Base-by-base conservation (phyloP, 2,888 invertebrate species). In the Nebria brevicollis region DNA sequence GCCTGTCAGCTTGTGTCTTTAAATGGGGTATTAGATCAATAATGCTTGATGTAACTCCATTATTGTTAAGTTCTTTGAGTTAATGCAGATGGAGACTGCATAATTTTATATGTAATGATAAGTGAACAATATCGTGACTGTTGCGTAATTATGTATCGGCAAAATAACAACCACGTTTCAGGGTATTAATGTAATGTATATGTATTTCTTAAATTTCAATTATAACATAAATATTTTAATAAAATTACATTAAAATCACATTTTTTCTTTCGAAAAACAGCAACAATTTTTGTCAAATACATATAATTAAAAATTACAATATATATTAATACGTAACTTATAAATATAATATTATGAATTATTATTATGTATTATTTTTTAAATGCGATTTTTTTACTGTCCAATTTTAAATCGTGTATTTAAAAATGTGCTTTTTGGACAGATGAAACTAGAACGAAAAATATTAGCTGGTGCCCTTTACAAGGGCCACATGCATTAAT, bases 161-260 rank as follows among this genome's bases (percentile, higher is more conserved):
- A n/a, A 34, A n/a, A 73, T 41, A 73, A 41, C 5, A 73, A 41
- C 0, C 13, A 42, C 41, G 8, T 41, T 34, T 73, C 73, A 73
- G 13, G 26, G 75, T 80, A 80, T 80, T 80, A 70, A 75, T 80
- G 54, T 34, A 34, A 34, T 34, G 54, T 79, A 79, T 66, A 66
- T 80, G 68, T 75, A 75, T 66, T 75, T 70, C 70, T 70, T 75
- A 75, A 80, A 72, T 70, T 80, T 72, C 11, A 64, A 75, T 79
- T 79, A 75, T 75, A 80, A 80, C 80, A 80, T 80, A 80, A 80
- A 70, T 75, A 75, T 64, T 75, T 70, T 80, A 74, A 79, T 79
- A 79, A 79, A 79, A 74, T 75, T 80, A 80, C 70, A 80, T 70
- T 80, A 80, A 80, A 80, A 80, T 80, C 80, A 80, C 80, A 80